A percentile compares a stretch with the other conserved stretches of the same genome.
phyloP scores from a whole-genome alignment of 2,113 vertebrate genomes.

The Dipodomys spectabilis region DNA sequence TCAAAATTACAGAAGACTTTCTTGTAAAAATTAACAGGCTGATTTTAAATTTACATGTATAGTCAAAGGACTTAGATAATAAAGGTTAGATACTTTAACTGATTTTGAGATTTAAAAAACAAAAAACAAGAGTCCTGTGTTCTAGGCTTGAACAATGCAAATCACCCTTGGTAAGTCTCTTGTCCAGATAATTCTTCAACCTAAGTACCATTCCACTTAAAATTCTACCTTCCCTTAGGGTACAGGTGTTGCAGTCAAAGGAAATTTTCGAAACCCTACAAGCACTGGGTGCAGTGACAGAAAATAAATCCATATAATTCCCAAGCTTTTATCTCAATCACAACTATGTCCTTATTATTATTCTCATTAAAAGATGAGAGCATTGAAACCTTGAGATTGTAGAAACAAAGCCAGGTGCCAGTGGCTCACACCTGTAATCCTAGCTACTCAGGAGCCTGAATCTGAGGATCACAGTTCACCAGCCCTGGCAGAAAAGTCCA shows the following conservation, averaged over 20 bases:
- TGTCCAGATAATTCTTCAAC: neutral
- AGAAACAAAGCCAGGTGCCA: neutral
- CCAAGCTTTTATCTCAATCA: neutral
- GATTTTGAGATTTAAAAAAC: neutral
- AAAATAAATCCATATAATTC: neutral
- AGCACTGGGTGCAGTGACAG: neutral
- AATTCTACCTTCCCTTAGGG: neutral
- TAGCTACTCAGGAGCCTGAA: too few relatives aligned
- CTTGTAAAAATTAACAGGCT: conserved; percentile 23
- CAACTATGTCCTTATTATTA: neutral
- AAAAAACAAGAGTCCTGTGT: conserved; percentile 30
- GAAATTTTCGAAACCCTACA: neutral
- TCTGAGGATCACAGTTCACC: too few relatives aligned
- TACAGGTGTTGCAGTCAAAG: neutral
- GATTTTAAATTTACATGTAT: conserved; percentile 40
- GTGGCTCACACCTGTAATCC: too few relatives aligned
- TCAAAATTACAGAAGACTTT: conserved; percentile 26
- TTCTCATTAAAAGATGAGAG: neutral
- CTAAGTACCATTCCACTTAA: neutral
- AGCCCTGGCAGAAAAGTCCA: too few relatives aligned
- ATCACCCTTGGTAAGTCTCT: neutral
- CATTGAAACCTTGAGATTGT: too few relatives aligned
- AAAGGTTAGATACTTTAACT: neutral
- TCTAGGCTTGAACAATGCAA: neutral
- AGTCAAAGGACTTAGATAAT: conserved; percentile 18